Percentiles rank a stretch among this genome's conserved stretches.
Evolutionary conservation across 2,797 vertebrate genomes (phyloP).

Genomic region (Poecile montanus): DNA sequence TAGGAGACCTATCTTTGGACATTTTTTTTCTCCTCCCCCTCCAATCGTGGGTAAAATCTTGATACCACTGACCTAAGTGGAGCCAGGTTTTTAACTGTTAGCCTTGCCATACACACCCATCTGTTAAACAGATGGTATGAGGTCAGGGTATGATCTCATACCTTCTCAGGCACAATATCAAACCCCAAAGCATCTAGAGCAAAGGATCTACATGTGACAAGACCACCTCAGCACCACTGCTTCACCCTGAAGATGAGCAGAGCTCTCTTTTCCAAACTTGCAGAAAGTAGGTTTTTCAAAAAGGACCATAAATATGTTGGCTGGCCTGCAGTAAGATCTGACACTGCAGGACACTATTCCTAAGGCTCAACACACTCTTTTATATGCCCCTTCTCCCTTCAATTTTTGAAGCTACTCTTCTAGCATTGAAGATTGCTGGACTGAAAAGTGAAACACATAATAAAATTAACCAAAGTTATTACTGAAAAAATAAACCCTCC

Average conservation of each 20-base stretch:
- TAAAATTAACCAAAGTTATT: neutral
- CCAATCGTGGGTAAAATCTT: slow-evolving; percentile 36
- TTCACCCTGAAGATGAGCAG: neutral
- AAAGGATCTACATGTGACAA: neutral
- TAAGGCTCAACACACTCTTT: neutral
- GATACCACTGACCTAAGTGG: slow-evolving; percentile 60
- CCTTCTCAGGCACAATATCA: slow-evolving; percentile 22
- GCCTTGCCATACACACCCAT: slow-evolving; percentile 37
- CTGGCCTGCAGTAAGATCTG: neutral
- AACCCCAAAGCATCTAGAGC: neutral
- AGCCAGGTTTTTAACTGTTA: slow-evolving; percentile 41
- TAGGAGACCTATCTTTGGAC: slow-evolving; percentile 45
- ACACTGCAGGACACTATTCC: neutral
- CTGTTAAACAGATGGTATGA: slow-evolving; percentile 57
- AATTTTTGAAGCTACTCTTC: neutral
- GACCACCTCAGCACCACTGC: neutral
- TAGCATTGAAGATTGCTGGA: neutral
- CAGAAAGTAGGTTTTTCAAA: neutral
- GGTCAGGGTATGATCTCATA: slow-evolving; percentile 48
- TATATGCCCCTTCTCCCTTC: neutral
- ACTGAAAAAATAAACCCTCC: neutral
- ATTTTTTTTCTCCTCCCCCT: neutral
- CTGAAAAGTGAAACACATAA: neutral
- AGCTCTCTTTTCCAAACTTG: neutral
- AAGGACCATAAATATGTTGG: neutral